Percentiles rank a stretch among this genome's conserved stretches.
These are phyloP conservation scores for Scophthalmus maximus DNA, from an alignment of 2,113 vertebrate genomes.

Conservation along the genomic window DNA sequence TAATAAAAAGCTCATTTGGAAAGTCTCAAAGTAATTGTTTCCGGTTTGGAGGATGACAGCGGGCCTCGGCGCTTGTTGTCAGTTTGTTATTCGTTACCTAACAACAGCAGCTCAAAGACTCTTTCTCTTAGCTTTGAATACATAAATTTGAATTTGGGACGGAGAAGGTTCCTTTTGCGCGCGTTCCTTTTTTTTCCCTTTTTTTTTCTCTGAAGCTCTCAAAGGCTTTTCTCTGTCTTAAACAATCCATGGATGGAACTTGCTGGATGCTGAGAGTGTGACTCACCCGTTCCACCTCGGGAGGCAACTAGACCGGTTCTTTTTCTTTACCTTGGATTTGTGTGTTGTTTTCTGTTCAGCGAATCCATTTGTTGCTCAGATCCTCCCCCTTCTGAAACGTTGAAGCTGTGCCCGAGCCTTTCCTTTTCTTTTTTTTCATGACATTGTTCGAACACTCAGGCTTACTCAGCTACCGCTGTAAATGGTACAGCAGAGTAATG, in stretches of 20 bases:
- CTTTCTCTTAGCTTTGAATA: constrained; percentile 53
- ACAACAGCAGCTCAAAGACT: constrained; percentile 68
- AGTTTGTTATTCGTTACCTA: constrained; percentile 71
- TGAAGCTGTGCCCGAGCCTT: constrained; percentile 33
- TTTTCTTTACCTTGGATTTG: constrained; percentile 71
- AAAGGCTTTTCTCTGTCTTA: constrained; percentile 71
- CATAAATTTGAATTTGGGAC: constrained; percentile 33
- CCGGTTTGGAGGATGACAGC: constrained; percentile 54
- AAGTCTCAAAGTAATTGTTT: constrained; percentile 78
- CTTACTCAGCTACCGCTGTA: constrained; percentile 19
- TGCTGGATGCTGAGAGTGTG: constrained; percentile 65
- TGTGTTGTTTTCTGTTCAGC: constrained; percentile 52
- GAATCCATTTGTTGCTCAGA: constrained; percentile 45
- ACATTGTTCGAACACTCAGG: constrained; percentile 29
- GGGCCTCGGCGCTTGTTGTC: constrained; percentile 61
- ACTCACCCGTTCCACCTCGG: constrained; percentile 72
- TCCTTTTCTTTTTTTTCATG: constrained; percentile 56
- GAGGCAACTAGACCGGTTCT: constrained; percentile 29
- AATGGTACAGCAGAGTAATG: constrained; percentile 33
- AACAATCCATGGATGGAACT: constrained; percentile 76
- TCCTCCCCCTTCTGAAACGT: constrained; percentile 33
- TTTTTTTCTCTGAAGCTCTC: constrained; percentile 35
- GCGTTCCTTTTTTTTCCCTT: background rate
- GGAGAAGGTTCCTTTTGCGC: constrained; percentile 13
- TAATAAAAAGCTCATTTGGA: constrained; percentile 78